Evolutionary conservation across 1,140 invertebrate species (phyloP).

Genomic region (Heterodera carotae): DNA sequence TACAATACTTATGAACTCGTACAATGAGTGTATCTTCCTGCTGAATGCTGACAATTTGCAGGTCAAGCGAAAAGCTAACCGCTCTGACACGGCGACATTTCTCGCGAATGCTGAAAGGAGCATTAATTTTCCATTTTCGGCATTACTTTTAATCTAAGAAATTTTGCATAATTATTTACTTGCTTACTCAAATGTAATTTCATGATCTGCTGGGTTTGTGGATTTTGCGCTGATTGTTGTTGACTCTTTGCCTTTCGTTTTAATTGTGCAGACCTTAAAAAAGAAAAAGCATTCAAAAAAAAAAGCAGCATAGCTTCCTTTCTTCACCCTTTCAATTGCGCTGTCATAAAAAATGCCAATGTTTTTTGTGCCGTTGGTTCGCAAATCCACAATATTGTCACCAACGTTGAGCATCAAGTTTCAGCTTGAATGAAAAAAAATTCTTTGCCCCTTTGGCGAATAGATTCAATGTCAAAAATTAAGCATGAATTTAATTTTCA

Average conservation of each 20-base stretch:
- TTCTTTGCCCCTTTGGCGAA: no score
- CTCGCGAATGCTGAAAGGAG: conserved; percentile 5
- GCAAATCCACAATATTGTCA: conserved; percentile 1
- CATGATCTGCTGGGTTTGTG: not conserved
- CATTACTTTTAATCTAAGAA: no score
- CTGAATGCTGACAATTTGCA: conserved; percentile 11
- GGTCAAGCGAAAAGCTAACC: conserved; percentile 12
- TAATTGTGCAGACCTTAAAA: conserved; percentile 21
- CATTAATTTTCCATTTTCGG: no score
- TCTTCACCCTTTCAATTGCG: conserved; percentile 9
- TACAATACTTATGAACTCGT: not conserved
- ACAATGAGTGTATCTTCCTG: conserved; percentile 20
- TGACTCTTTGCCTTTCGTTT: not conserved
- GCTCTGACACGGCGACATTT: conserved; percentile 1
- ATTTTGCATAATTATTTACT: not conserved
- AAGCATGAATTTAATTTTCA: no score
- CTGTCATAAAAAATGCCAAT: conserved; percentile 5
- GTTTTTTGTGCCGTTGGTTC: not conserved
- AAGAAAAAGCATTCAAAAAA: no score
- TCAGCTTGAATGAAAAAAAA: not conserved
- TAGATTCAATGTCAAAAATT: no score
- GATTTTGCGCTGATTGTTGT: not conserved
- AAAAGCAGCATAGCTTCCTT: not conserved
- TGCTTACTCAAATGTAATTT: conserved; percentile 10
- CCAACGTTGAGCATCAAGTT: conserved; percentile 17